These are phyloP conservation scores for Formica selysi DNA, from an alignment of 1,140 invertebrate species.

Conservation along the genomic window DNA sequence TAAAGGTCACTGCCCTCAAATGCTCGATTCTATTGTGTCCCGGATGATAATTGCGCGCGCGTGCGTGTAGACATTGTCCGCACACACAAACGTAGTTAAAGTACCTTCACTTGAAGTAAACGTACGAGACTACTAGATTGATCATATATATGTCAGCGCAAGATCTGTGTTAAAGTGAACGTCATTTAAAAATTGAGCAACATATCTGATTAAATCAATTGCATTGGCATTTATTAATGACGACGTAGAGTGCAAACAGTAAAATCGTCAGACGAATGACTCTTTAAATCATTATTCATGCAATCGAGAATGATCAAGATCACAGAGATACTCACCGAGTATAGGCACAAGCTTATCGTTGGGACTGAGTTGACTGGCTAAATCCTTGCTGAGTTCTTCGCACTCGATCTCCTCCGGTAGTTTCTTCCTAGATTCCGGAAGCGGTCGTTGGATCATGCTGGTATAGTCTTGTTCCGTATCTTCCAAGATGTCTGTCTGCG, in stretches of 20 bases:
- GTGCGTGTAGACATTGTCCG: background rate
- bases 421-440: slow-evolving; percentile 86
- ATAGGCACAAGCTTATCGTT: slow-evolving; percentile 91
- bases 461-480: slow-evolving; percentile 61
- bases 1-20: slow-evolving; percentile 79
- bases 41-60: slow-evolving; percentile 56
- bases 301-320: slow-evolving; percentile 27
- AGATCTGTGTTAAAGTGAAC: background rate
- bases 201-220: slow-evolving; percentile 50
- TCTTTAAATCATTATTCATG: slow-evolving; percentile 9
- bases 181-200: slow-evolving; percentile 39
- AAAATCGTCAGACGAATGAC: slow-evolving; percentile 4
- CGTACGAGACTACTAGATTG: background rate
- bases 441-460: slow-evolving; percentile 60
- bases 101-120: background rate
- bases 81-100: background rate
- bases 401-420: slow-evolving; percentile 93
- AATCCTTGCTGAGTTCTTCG: slow-evolving; percentile 91
- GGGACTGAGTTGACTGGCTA: slow-evolving; percentile 90
- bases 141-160: slow-evolving; percentile 44
- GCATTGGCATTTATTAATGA: slow-evolving; percentile 25
- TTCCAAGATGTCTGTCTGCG: slow-evolving; percentile 87
- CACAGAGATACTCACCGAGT: slow-evolving; percentile 86
- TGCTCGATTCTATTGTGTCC: slow-evolving; percentile 12
- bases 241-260: slow-evolving; percentile 1